A percentile compares a stretch with the other conserved stretches of the same genome.
Conservation (phyloP, 2,888 invertebrate genomes). For the Pterostichus niger region DNA sequence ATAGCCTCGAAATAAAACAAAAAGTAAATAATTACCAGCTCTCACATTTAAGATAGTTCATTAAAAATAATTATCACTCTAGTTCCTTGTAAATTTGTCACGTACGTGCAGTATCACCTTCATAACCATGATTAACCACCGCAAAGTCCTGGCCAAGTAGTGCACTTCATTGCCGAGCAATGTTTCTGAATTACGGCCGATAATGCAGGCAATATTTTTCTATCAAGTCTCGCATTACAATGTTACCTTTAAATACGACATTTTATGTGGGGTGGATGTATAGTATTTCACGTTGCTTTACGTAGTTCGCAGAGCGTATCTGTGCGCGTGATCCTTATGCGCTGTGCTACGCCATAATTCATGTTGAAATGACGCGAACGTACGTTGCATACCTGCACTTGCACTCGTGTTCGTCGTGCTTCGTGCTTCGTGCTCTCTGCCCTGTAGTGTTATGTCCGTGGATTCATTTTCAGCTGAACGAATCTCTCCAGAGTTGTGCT, state of each 20-base stretch:
- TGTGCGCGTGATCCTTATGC: constrained; percentile 7
- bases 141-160: background rate
- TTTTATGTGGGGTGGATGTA: constrained; percentile 18
- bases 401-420: background rate
- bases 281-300: constrained; percentile 14
- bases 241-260: constrained; percentile 55
- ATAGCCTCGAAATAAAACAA: constrained; percentile 34
- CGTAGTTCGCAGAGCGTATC: constrained; percentile 14
- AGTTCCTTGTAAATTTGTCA: constrained; percentile 30
- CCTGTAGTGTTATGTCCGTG: constrained; percentile 39
- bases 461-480: constrained; percentile 43
- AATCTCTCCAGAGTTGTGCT: constrained; percentile 18
- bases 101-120: constrained; percentile 27
- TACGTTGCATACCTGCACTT: constrained; percentile 10
- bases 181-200: constrained; percentile 55
- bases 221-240: constrained; percentile 55
- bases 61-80: constrained; percentile 46
- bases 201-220: constrained; percentile 45
- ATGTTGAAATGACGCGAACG: constrained; percentile 27
- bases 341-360: constrained; percentile 27
- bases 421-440: constrained; percentile 4
- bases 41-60: constrained; percentile 32
- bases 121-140: constrained; percentile 19
- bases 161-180: constrained; percentile 48
- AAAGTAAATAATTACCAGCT: constrained; percentile 29